phyloP scores from a whole-genome alignment of 2,797 vertebrate species.

The Australoheros facetus region DNA sequence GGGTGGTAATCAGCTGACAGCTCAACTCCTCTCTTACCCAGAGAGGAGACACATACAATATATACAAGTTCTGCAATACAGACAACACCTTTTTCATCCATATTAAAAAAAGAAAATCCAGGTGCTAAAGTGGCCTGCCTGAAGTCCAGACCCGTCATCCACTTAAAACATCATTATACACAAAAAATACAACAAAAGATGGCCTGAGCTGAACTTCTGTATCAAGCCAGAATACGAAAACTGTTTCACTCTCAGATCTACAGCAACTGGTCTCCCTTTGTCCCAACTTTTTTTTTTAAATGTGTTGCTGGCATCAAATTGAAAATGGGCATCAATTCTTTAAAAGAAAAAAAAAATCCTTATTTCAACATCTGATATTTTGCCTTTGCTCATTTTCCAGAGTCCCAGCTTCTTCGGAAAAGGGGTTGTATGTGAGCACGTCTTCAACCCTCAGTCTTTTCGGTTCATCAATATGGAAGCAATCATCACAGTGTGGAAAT shows the following conservation, averaged over 20 bases:
- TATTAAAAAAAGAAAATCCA: neutral
- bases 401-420: neutral
- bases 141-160: neutral
- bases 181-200: no score
- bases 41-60: neutral
- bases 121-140: neutral
- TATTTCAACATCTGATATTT: neutral
- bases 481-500: slow-evolving; percentile 4
- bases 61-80: neutral
- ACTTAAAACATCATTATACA: no score
- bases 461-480: neutral
- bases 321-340: neutral
- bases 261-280: no score
- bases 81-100: neutral
- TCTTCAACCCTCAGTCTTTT: neutral
- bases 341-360: neutral
- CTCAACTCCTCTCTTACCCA: neutral
- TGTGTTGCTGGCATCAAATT: no score
- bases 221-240: no score
- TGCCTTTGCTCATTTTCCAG: neutral
- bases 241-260: no score
- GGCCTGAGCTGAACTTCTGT: no score
- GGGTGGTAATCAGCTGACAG: neutral
- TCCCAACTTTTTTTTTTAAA: no score
- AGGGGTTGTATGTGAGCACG: neutral